These are phyloP conservation scores for Masticophis lateralis DNA, from an alignment of 2,797 vertebrate species.

Conservation along the genomic window DNA sequence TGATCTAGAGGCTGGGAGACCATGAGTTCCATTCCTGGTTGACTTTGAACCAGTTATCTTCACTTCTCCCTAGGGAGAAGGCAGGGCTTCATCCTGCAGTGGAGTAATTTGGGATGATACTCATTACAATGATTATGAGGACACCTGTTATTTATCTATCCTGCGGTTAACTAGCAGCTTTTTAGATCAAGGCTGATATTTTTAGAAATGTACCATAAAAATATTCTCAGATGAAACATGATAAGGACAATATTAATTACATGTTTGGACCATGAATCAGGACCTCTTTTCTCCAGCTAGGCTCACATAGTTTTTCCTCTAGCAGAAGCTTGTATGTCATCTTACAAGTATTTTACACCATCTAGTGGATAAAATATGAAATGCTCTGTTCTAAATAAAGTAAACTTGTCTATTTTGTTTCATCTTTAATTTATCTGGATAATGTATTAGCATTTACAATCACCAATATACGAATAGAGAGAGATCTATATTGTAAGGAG, in stretches of 20 bases:
- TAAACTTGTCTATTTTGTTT: not conserved
- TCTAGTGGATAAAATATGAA: slow-evolving; percentile 6
- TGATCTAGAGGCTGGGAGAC: not conserved
- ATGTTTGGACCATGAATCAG: not conserved
- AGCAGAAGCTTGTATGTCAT: not conserved
- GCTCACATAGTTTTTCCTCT: not conserved
- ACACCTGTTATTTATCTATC: not conserved
- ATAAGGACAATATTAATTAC: not conserved
- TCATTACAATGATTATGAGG: not conserved
- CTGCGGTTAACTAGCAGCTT: not conserved
- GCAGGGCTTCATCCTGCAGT: not conserved
- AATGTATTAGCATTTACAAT: not conserved
- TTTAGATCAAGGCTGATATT: not conserved
- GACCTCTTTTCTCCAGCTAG: not conserved
- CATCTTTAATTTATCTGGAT: not conserved
- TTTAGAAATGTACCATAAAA: not conserved
- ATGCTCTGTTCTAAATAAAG: not conserved
- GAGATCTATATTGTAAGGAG: not conserved
- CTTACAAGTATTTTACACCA: not conserved
- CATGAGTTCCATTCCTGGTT: not conserved
- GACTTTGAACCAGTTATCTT: not conserved
- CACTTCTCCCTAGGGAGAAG: not conserved
- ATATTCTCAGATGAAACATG: not conserved
- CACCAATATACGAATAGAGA: not conserved
- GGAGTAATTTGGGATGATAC: not conserved